These are phyloP conservation scores for Chymomyza amoena DNA, from an alignment of 2,888 invertebrate species.

Conservation along the genomic window DNA sequence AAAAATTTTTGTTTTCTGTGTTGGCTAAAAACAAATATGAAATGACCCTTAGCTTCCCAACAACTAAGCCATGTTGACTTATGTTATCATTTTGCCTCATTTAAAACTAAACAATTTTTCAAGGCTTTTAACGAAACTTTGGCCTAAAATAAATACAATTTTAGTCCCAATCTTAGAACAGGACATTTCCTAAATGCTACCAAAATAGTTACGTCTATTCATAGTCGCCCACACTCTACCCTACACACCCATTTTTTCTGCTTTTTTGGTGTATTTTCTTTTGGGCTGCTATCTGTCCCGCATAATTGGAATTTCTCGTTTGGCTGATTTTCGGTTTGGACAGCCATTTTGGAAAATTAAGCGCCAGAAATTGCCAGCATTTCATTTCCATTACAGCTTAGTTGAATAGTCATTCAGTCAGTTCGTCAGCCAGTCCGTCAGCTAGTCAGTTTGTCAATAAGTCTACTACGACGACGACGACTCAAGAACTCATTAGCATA, in stretches of 20 bases:
- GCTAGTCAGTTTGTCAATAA: neutral
- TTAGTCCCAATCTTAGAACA: too few species aligned
- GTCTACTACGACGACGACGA: constrained; percentile 3
- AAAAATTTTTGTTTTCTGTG: too few species aligned
- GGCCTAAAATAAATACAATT: too few species aligned
- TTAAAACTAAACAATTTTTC: too few species aligned
- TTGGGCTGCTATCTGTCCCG: neutral
- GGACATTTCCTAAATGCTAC: too few species aligned
- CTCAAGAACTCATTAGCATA: constrained; percentile 68
- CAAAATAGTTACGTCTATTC: too few species aligned
- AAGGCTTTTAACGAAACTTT: too few species aligned
- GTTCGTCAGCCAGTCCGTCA: neutral
- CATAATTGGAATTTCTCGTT: neutral
- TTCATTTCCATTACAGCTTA: constrained; percentile 22
- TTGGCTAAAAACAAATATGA: too few species aligned
- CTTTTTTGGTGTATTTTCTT: neutral
- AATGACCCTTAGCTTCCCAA: too few species aligned
- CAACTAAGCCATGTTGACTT: too few species aligned
- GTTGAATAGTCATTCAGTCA: constrained; percentile 11
- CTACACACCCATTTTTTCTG: constrained; percentile 13
- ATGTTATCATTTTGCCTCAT: too few species aligned
- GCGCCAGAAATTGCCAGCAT: constrained; percentile 37
- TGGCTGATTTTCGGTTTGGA: neutral
- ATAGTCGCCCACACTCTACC: too few species aligned
- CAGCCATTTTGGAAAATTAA: neutral